Evolutionary conservation across 2,113 vertebrate species (phyloP), one percentile per base, ranked within the genome.

Genomic region (Gila orcuttii): DNA sequence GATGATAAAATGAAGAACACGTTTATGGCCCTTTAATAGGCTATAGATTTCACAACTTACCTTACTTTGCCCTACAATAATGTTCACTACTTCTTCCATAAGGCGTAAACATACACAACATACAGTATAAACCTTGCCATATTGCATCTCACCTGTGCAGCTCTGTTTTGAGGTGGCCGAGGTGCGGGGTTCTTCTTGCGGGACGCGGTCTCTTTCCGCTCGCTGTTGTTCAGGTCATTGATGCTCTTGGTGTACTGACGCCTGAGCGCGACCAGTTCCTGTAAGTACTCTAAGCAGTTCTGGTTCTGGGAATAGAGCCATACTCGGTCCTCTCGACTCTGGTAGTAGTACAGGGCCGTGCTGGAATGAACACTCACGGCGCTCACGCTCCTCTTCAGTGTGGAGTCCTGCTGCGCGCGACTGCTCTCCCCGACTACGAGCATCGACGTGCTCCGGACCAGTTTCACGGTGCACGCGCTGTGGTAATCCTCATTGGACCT

Each of bases 361-460:
- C 90, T 89, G 50, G 94, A 94, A 90, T 97, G 95, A 0, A 98
- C 91, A 86, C 96, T 97, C 82, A 92, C 90, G 4, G 96, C 95
- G 88, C 98, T 99, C 86, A 94, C 96, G 90, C 96, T 96, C 23
- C 97, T 95, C 89, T 98, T 98, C 8, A 99, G 87, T 2, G 96
- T 93, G 0, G 89, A 90, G 76, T 95, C 94, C 0, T 28, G 92
- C 2, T 92, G 89, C 7, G 90, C 89, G 57, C 94, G 94, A 1
- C 91, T 93, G 21, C 93, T 95, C 73, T 93, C 94, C 21, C 96
- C 95, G 3, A 97, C 95, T 86, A 96, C 86, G 0, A 97, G 97
- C 97, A 98, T 96, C 31, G 98, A 99, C 79, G 96, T 97, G 92
- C 98, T 99, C 87, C 97, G 97, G 39, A 97, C 95, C 90, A 99